Conservation (phyloP, 1,140 invertebrate genomes). For the Cydia splendana region DNA sequence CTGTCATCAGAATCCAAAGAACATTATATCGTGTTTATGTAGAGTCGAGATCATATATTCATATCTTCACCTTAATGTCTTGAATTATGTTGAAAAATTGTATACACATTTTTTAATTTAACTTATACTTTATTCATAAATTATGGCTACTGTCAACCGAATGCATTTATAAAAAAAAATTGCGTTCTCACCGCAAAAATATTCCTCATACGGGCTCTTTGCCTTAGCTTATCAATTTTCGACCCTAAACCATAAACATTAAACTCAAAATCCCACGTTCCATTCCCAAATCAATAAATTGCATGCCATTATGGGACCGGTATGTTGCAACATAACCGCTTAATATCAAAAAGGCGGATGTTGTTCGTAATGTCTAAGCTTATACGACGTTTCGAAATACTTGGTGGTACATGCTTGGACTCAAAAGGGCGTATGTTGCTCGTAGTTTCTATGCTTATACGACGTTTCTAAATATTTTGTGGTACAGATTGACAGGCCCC, state of each 20-base stretch:
- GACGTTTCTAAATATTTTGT: not conserved
- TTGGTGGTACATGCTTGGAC: not conserved
- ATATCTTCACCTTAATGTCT: too few relatives aligned
- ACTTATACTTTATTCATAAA: too few relatives aligned
- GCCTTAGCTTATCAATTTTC: not conserved
- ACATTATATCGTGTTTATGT: too few relatives aligned
- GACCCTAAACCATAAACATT: not conserved
- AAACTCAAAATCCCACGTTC: slow-evolving; percentile 1
- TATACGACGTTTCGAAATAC: not conserved
- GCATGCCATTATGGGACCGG: slow-evolving; percentile 5
- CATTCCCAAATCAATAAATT: slow-evolving; percentile 20
- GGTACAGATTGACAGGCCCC: not conserved
- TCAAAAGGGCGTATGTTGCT: not conserved
- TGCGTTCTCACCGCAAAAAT: not conserved
- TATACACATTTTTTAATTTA: too few relatives aligned
- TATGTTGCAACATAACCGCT: slow-evolving; percentile 13
- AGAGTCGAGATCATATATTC: too few relatives aligned
- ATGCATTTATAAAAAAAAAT: not conserved
- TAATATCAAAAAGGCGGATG: not conserved
- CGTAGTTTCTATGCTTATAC: not conserved
- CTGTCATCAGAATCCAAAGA: too few relatives aligned
- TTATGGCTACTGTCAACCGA: too few relatives aligned
- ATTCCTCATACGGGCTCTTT: not conserved
- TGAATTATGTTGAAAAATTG: too few relatives aligned
- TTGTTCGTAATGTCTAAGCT: not conserved